These are phyloP conservation scores for Meiosimyza platycephala DNA, from an alignment of 2,888 invertebrate species.

Conservation along the genomic window DNA sequence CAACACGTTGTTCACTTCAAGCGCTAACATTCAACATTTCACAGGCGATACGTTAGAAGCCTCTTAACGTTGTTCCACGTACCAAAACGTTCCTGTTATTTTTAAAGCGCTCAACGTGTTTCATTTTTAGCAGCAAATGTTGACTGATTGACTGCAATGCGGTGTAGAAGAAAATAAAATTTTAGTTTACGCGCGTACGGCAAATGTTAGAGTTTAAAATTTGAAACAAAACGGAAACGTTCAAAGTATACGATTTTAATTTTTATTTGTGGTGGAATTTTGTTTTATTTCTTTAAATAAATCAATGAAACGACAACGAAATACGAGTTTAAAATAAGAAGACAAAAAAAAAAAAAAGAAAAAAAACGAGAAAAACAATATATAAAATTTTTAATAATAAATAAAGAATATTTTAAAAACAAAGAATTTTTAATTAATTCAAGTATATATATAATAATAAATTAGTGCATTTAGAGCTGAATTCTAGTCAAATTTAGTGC, in stretches of 20 bases:
- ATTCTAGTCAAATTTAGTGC: constrained; percentile 3
- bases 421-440: no score
- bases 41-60: no score
- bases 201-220: constrained; percentile 54
- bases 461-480: neutral
- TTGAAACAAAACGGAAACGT: neutral
- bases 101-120: no score
- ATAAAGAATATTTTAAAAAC: no score
- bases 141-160: no score
- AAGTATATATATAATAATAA: neutral
- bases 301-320: neutral
- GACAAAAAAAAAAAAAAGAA: no score
- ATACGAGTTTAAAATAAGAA: neutral
- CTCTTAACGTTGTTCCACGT: no score
- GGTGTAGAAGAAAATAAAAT: constrained; percentile 33
- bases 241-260: neutral
- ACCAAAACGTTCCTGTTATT: no score
- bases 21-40: no score
- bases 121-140: no score
- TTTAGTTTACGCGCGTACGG: constrained; percentile 58
- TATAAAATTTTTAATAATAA: neutral
- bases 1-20: no score
- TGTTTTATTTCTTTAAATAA: constrained; percentile 1
- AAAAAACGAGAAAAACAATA: neutral
- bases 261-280: neutral